A percentile compares a stretch with the other conserved stretches of the same genome.
phyloP scores from a whole-genome alignment of 2,797 vertebrate species.

The Hafferia zeledoni region DNA sequence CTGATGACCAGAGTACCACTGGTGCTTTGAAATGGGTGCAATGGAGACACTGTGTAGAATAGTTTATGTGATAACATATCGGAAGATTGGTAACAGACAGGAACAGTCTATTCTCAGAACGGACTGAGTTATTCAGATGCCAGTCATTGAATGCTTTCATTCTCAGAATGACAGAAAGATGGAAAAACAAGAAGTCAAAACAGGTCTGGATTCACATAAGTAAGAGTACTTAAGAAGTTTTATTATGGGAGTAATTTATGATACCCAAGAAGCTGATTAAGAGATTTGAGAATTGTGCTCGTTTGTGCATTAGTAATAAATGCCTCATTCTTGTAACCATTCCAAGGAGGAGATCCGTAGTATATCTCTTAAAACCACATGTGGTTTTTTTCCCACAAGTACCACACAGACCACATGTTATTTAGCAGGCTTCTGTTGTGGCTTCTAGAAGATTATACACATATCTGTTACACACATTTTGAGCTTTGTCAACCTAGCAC shows the following conservation, averaged over 20 bases:
- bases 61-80: fast-evolving
- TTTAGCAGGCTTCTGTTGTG: not conserved
- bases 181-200: not conserved
- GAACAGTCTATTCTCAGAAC: not conserved
- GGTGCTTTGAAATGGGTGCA: not conserved
- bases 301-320: not conserved
- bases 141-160: not conserved
- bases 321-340: not conserved
- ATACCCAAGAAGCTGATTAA: not conserved
- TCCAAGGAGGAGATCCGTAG: not conserved
- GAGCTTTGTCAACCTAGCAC: not conserved
- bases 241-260: not conserved
- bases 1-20: not conserved
- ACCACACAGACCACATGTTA: not conserved
- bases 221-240: not conserved
- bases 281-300: not conserved
- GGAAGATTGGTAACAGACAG: not conserved
- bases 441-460: not conserved
- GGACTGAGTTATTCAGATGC: not conserved
- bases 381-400: not conserved
- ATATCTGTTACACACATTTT: not conserved
- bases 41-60: not conserved
- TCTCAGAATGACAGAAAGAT: not conserved
- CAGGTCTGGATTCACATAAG: not conserved
- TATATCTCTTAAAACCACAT: not conserved